Evolutionary conservation across 2,113 vertebrate species (phyloP).

Genomic region (Dipodomys ordii): DNA sequence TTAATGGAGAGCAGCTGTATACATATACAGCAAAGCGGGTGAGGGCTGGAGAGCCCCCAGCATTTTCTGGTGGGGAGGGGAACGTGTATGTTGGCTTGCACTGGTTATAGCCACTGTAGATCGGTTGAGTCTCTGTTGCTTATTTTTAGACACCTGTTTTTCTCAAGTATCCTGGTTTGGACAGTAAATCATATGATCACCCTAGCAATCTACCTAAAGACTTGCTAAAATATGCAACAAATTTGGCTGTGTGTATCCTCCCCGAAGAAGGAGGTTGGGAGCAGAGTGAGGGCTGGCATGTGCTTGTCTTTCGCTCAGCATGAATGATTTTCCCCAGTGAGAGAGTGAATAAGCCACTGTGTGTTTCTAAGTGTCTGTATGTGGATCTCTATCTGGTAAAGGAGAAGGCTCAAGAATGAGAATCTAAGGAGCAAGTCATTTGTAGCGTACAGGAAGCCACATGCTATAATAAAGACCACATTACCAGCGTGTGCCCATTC

Average conservation of each 20-base stretch:
- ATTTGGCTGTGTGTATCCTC: neutral
- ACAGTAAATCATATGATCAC: conserved; percentile 8
- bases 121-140: neutral
- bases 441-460: neutral
- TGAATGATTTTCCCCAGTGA: conserved; percentile 8
- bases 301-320: neutral
- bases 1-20: neutral
- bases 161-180: neutral
- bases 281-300: neutral
- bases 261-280: neutral
- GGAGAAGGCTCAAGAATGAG: neutral
- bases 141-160: conserved; percentile 36
- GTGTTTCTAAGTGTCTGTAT: neutral
- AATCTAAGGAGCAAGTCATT: neutral
- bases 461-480: neutral
- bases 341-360: neutral
- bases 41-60: neutral
- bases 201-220: neutral
- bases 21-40: neutral
- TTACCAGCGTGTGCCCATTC: neutral
- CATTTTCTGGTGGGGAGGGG: neutral
- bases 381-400: neutral
- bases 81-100: neutral
- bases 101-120: neutral
- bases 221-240: conserved; percentile 50